Percentiles rank a stretch among this genome's conserved stretches.
Evolutionary conservation across 2,113 vertebrate species (phyloP).

Genomic region (cat (Felis catus)): DNA sequence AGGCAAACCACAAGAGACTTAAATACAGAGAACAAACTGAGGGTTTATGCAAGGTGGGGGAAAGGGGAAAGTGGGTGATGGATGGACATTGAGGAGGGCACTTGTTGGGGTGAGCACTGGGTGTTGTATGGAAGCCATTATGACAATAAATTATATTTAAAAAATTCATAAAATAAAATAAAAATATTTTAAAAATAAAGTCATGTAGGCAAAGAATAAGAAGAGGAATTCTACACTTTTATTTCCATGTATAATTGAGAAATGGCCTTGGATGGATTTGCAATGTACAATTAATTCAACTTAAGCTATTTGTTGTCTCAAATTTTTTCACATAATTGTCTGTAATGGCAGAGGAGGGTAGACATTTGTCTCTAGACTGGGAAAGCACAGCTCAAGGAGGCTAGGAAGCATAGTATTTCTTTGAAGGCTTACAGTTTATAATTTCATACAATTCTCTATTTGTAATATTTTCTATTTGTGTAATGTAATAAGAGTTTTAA

Average conservation of each 20-base stretch:
- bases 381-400: background rate
- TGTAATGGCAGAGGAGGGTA: background rate
- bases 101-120: no score
- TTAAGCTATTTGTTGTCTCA: background rate
- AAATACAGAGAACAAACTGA: no score
- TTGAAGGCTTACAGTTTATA: background rate
- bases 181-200: background rate
- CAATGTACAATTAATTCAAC: background rate
- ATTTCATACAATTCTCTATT: background rate
- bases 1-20: no score
- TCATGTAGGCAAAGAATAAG: background rate
- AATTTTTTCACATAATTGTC: background rate
- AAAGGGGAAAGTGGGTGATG: no score
- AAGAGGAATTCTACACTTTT: background rate
- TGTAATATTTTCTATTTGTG: background rate
- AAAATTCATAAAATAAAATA: no score
- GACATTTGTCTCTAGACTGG: background rate
- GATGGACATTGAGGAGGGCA: no score
- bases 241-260: background rate
- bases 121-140: no score
- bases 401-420: background rate
- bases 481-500: background rate
- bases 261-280: background rate
- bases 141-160: no score
- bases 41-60: no score